phyloP scores from a whole-genome alignment of 2,888 invertebrate genomes.

The Diarsia mendica region DNA sequence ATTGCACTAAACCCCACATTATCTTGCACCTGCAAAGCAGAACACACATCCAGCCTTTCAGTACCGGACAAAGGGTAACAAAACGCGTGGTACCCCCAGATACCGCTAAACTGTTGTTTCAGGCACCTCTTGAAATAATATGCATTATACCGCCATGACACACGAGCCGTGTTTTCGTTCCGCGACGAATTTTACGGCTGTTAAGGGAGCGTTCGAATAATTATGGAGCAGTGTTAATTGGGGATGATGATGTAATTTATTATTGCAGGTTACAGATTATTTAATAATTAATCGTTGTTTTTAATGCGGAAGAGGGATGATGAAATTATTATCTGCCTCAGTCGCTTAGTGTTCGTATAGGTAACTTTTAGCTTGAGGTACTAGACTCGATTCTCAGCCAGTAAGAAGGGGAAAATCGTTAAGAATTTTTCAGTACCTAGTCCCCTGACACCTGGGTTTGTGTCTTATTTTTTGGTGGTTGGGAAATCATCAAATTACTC shows the following conservation, averaged over 20 bases:
- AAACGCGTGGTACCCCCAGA: constrained; percentile 72
- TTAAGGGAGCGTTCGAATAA: constrained; percentile 57
- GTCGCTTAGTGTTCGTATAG: background rate
- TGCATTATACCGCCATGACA: constrained; percentile 66
- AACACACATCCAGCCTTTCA: constrained; percentile 47
- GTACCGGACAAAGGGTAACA: constrained; percentile 67
- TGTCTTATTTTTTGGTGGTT: too few relatives aligned
- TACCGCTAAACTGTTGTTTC: constrained; percentile 78
- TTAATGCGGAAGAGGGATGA: background rate
- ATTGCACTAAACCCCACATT: constrained; percentile 53
- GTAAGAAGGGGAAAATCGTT: too few relatives aligned
- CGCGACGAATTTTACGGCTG: constrained; percentile 54
- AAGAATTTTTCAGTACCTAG: too few relatives aligned
- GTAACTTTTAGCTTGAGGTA: too few relatives aligned
- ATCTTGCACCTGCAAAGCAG: constrained; percentile 54
- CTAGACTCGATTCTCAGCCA: background rate
- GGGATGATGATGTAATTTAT: constrained; percentile 50
- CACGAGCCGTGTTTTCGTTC: constrained; percentile 65
- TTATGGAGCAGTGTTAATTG: constrained; percentile 57
- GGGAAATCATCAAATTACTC: too few relatives aligned
- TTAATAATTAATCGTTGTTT: constrained; percentile 21
- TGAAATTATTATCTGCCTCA: background rate
- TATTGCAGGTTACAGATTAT: constrained; percentile 33
- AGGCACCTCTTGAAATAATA: constrained; percentile 76
- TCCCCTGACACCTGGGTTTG: too few relatives aligned